Evolutionary conservation across 92 coral and sea anemone species (phyloP), one percentile per base, ranked within the genome.

Genomic region (Actinostola sp.): DNA sequence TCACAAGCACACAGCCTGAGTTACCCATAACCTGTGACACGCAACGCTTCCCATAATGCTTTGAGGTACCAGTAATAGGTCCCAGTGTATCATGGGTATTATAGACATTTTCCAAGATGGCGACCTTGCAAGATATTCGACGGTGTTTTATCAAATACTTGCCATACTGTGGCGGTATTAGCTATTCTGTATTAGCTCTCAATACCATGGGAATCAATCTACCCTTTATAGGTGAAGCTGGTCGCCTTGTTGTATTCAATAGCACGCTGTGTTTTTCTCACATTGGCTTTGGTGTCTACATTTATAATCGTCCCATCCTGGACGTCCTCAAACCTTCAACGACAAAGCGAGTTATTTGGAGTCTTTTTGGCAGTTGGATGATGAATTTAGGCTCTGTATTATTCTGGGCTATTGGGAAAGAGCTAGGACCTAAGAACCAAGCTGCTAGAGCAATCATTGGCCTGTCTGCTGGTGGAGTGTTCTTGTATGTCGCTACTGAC

Each of bases 321-420:
- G 82, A 80, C 50, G 76, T 91, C 7, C 73, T 90, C 54, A 61
- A 67, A 31, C 92, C 87, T n/a, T 81, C 97, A 13, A n/a, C 27
- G 20, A 51, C 76, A 34, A 92, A 84, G 71, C 93, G 94, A 16
- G 62, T 91, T 50, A 63, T 94, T 28, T 94, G 97, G 88, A 91
- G 98, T 46, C 16, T 82, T 8, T 94, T 91, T 73, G 98, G 98
- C 0, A 85, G 92, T 6, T 75, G 82, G 63, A 57, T 91, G 71
- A 88, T 94, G 85, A 94, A 94, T 78, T 82, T 94, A 46, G 92
- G 97, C 30, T 94, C 98, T 10, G 70, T 94, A 25, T 73, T 94
- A 59, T 86, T 88, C 25, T 94, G 98, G 98, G 96, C 98, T 24
- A 92, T 94, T 17, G 79, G 84, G 17, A 92, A 94, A 76, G 98